phyloP scores from a whole-genome alignment of 2,797 vertebrate genomes.

The Typhlichthys subterraneus region DNA sequence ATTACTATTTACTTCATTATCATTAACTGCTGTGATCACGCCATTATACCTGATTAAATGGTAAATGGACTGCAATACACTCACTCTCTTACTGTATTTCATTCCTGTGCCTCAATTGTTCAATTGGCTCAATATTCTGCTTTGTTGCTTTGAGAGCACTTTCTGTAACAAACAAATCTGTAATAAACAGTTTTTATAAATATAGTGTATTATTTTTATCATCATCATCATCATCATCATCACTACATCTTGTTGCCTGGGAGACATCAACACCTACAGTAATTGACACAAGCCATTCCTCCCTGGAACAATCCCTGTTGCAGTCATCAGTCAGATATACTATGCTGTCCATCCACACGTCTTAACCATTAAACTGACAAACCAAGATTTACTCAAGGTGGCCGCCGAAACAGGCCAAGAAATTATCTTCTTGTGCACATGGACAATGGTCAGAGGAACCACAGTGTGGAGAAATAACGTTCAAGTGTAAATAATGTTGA shows the following conservation, averaged over 20 bases:
- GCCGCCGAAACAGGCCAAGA: conserved; percentile 50
- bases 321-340: conserved; percentile 78
- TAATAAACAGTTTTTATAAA: no score
- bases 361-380: conserved; percentile 82
- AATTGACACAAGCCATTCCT: conserved; percentile 45
- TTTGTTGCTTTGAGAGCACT: no score
- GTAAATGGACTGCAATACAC: no score
- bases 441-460: conserved; percentile 60
- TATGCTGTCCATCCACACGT: conserved; percentile 78
- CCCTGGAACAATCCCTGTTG: conserved; percentile 68
- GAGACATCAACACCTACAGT: conserved; percentile 15
- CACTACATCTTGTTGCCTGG: background rate
- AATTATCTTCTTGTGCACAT: conserved; percentile 81
- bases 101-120: no score
- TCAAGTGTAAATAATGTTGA: conserved; percentile 74
- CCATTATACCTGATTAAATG: no score
- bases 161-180: no score
- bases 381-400: conserved; percentile 81
- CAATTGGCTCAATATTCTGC: no score
- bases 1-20: no score
- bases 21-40: no score
- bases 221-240: no score
- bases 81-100: no score
- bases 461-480: conserved; percentile 56
- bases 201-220: no score